Conservation (phyloP, 2,113 vertebrate genomes). For the Chamaetylas fuelleborni region DNA sequence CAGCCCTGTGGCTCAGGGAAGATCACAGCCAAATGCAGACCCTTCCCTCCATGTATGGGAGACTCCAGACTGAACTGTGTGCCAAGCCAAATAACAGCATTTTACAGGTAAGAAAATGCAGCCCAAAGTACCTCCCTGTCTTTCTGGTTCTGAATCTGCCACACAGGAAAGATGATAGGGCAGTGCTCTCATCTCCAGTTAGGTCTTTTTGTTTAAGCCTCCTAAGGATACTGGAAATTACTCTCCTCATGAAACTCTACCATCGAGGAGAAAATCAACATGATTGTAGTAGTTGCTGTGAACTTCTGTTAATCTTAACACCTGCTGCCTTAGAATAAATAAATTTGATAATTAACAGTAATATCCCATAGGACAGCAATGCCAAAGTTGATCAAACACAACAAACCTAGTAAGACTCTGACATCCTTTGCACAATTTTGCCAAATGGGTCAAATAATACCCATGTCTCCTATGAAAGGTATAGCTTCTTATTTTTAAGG, state of each 20-base stretch:
- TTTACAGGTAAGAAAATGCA: neutral
- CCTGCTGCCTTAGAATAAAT: neutral
- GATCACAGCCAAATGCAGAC: neutral
- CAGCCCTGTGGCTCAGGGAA: neutral
- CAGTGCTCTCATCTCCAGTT: neutral
- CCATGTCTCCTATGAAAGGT: neutral
- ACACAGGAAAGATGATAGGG: neutral
- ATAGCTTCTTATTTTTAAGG: neutral
- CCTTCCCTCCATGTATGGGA: neutral
- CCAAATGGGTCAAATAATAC: neutral
- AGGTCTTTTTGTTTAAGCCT: neutral
- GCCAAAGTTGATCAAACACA: neutral
- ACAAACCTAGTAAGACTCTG: neutral
- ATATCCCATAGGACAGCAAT: neutral
- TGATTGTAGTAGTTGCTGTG: neutral
- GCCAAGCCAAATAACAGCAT: neutral
- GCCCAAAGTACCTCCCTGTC: accelerated
- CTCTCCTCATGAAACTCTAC: neutral
- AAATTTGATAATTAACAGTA: neutral
- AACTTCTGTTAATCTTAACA: neutral
- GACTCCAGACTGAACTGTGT: accelerated
- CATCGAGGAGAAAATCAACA: neutral
- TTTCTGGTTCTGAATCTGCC: neutral
- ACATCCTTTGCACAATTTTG: neutral
- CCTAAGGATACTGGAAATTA: neutral